Evolutionary conservation across 2,113 vertebrate genomes (phyloP).

Genomic region (Dipodomys spectabilis): DNA sequence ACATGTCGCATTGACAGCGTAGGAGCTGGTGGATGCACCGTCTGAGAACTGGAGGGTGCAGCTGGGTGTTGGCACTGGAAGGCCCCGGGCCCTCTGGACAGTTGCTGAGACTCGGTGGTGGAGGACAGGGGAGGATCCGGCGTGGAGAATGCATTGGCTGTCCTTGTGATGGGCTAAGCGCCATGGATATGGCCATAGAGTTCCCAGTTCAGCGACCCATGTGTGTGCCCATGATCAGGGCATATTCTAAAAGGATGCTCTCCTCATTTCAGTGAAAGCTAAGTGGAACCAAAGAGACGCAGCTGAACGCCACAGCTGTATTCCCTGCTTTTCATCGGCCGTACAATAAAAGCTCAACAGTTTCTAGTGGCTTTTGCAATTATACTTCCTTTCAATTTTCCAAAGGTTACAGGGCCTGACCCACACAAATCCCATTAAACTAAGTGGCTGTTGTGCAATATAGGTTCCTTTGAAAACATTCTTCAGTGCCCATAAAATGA

Average conservation of each 20-base stretch:
- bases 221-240: background rate
- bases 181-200: background rate
- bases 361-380: slow-evolving; percentile 82
- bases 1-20: too few species aligned
- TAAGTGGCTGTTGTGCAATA: slow-evolving; percentile 80
- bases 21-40: background rate
- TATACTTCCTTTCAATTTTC: slow-evolving; percentile 79
- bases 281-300: background rate
- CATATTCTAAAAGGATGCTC: slow-evolving; percentile 4
- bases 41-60: background rate
- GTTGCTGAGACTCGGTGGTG: background rate
- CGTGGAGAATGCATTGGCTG: background rate
- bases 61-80: background rate
- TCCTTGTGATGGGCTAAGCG: background rate
- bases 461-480: slow-evolving; percentile 77
- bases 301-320: slow-evolving; percentile 34
- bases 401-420: slow-evolving; percentile 74
- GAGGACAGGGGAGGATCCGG: background rate
- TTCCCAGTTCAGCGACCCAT: background rate
- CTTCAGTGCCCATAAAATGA: slow-evolving; percentile 73
- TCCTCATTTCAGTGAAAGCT: slow-evolving; percentile 49
- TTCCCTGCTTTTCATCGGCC: slow-evolving; percentile 65
- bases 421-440: slow-evolving; percentile 82
- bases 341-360: slow-evolving; percentile 68
- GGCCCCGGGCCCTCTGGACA: background rate